Evolutionary conservation across 2,113 vertebrate genomes (phyloP).

Genomic region (Sorex fumeus): DNA sequence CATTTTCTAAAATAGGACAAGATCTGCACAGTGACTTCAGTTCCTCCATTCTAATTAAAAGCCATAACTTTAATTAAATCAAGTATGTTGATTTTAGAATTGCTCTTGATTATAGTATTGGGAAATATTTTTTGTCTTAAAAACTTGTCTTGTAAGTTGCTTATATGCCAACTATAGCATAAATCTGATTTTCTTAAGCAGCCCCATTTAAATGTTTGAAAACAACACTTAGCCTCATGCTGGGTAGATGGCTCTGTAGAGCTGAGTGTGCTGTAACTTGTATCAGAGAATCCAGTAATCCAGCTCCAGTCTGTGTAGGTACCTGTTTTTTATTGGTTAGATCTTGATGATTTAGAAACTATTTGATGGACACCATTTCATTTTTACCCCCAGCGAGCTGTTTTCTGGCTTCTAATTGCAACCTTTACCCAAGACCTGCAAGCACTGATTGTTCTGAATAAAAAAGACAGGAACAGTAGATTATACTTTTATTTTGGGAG

Average conservation of each 20-base stretch:
- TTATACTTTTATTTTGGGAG: constrained; percentile 50
- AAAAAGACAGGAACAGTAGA: background rate
- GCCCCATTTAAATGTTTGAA: background rate
- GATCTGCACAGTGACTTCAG: background rate
- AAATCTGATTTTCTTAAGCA: constrained; percentile 9
- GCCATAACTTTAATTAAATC: constrained; percentile 36
- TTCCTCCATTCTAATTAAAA: constrained; percentile 20
- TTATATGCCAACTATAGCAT: constrained; percentile 22
- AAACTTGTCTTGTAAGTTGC: background rate
- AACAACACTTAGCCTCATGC: background rate
- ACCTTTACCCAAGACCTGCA: constrained; percentile 11
- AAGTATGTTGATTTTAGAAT: constrained; percentile 32
- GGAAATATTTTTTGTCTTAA: background rate
- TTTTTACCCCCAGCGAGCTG: background rate
- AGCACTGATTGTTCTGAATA: constrained; percentile 23
- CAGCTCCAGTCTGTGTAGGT: background rate
- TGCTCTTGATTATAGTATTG: background rate
- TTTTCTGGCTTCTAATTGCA: constrained; percentile 19
- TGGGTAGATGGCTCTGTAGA: background rate
- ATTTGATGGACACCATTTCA: background rate
- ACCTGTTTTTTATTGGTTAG: background rate
- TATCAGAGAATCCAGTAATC: background rate
- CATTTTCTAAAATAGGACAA: constrained; percentile 50
- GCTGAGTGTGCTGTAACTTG: background rate
- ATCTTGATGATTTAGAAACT: background rate